Conservation (phyloP, 2,797 vertebrate species). For the Dicrostonyx torquatus region DNA sequence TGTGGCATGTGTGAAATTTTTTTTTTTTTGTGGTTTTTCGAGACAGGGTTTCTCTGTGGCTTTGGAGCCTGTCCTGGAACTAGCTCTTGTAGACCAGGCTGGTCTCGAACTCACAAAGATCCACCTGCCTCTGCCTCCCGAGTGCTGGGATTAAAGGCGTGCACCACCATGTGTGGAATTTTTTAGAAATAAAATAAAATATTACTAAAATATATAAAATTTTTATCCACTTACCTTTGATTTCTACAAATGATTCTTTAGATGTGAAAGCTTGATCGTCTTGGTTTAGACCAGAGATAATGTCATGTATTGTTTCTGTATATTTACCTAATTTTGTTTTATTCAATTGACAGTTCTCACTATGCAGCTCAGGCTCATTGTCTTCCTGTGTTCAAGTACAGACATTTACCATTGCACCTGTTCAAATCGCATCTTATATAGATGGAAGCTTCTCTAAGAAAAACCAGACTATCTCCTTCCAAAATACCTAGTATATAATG, state of each 20-base stretch:
- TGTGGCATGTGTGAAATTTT: neutral
- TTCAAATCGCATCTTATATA: neutral
- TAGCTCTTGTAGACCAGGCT: too few relatives aligned
- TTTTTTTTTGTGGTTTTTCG: too few relatives aligned
- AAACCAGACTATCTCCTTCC: neutral
- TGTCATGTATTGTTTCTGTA: neutral
- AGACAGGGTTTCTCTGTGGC: too few relatives aligned
- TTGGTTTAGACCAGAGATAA: neutral
- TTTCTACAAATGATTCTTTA: neutral
- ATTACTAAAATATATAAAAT: slow-evolving; percentile 24
- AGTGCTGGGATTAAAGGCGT: too few relatives aligned
- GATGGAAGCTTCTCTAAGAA: neutral
- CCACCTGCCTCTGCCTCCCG: too few relatives aligned
- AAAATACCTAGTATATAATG: slow-evolving; percentile 24
- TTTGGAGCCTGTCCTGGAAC: too few relatives aligned
- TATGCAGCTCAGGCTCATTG: neutral
- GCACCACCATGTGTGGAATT: neutral
- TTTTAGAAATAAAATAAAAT: neutral
- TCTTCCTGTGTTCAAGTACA: neutral
- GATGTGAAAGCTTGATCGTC: neutral
- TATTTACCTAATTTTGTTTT: neutral
- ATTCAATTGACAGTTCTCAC: neutral
- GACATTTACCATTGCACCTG: neutral
- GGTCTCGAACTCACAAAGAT: too few relatives aligned
- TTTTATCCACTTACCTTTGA: slow-evolving; percentile 21